phyloP scores from a whole-genome alignment of 2,113 vertebrate genomes.

The Thamnophis sirtalis region DNA sequence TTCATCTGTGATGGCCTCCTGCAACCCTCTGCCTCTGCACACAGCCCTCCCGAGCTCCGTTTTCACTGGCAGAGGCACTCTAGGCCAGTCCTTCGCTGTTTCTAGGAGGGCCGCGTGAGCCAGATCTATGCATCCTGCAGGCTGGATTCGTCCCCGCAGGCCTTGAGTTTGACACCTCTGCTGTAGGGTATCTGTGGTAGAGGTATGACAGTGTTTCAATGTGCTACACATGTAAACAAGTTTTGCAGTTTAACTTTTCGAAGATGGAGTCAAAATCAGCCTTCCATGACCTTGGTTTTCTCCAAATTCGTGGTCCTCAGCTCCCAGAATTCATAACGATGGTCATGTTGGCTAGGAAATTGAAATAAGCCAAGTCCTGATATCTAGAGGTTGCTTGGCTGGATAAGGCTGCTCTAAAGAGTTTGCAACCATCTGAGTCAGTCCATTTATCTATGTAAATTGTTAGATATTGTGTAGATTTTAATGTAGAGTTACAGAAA shows the following conservation, averaged over 20 bases:
- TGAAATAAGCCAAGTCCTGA: background rate
- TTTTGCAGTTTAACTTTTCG: too few species aligned
- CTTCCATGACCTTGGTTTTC: background rate
- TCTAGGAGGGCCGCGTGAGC: too few species aligned
- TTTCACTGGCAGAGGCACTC: too few species aligned
- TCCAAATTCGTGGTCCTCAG: background rate
- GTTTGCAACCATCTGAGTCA: background rate
- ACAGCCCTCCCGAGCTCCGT: too few species aligned
- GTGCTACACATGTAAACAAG: background rate
- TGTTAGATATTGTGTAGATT: background rate
- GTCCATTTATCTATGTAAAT: background rate
- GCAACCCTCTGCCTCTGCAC: too few species aligned
- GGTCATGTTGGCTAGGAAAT: background rate
- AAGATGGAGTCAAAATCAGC: background rate
- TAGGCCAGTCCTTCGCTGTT: too few species aligned
- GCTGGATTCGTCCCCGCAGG: too few species aligned
- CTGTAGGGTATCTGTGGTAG: background rate
- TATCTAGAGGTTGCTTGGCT: background rate
- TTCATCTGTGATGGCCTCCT: too few species aligned
- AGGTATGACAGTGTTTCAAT: background rate
- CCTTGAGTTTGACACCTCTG: too few species aligned
- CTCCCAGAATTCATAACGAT: background rate
- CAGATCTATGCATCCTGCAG: too few species aligned
- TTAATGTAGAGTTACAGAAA: background rate
- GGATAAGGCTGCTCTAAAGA: background rate